Evolutionary conservation across 2,113 vertebrate genomes (phyloP).

Genomic region (Symphodus melops): DNA sequence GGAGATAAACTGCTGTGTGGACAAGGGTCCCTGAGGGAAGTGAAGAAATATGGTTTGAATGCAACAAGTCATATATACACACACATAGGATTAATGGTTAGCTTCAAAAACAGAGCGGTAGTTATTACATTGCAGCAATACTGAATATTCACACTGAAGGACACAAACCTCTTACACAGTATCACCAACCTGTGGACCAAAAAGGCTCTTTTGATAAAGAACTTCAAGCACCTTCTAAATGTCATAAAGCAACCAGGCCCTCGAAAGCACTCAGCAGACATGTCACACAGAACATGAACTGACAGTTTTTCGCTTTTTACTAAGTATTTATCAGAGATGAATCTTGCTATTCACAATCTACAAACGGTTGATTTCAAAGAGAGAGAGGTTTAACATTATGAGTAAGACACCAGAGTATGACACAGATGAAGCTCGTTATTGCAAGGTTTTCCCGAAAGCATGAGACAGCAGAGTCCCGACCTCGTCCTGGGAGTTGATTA

Average conservation of each 20-base stretch:
- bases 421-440: conserved; percentile 59
- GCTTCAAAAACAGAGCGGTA: conserved; percentile 55
- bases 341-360: background rate
- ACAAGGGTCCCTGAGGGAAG: conserved; percentile 77
- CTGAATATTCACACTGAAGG: conserved; percentile 55
- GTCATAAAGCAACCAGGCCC: conserved; percentile 65
- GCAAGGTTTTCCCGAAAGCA: conserved; percentile 49
- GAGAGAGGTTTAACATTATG: conserved; percentile 26
- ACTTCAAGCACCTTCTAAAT: conserved; percentile 67
- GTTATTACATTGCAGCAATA: conserved; percentile 57
- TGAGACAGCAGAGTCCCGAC: conserved; percentile 30
- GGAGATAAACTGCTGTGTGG: conserved; percentile 57
- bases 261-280: conserved; percentile 61
- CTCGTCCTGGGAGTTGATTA: conserved; percentile 35
- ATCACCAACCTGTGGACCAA: conserved; percentile 50
- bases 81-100: conserved; percentile 55
- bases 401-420: conserved; percentile 18
- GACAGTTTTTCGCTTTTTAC: conserved; percentile 36
- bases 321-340: conserved; percentile 20
- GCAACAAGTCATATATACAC: conserved; percentile 46
- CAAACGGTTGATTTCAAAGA: conserved; percentile 4
- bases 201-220: conserved; percentile 54
- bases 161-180: conserved; percentile 51
- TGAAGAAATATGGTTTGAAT: conserved; percentile 61
- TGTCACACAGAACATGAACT: conserved; percentile 53